These are phyloP conservation scores for Torymus tubicola DNA, from an alignment of 2,888 invertebrate species.

Conservation along the genomic window DNA sequence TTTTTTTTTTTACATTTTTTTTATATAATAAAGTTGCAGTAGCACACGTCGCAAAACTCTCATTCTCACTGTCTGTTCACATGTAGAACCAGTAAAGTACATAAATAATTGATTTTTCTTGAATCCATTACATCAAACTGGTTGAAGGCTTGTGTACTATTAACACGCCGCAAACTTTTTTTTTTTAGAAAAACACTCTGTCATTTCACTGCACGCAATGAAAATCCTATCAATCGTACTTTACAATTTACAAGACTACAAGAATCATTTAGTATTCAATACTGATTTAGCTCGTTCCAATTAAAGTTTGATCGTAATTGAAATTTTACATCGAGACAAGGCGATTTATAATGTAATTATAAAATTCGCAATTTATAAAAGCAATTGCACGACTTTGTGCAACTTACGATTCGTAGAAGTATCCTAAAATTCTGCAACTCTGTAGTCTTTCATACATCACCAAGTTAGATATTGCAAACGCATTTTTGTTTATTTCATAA, in stretches of 20 bases:
- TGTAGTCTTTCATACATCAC: slow-evolving; percentile 29
- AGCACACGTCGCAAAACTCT: slow-evolving; percentile 30
- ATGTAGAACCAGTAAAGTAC: slow-evolving; percentile 42
- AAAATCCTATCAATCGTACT: slow-evolving; percentile 33
- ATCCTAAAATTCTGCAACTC: slow-evolving; percentile 27
- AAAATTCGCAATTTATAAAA: slow-evolving; percentile 45
- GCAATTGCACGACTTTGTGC: slow-evolving; percentile 9
- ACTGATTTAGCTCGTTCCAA: slow-evolving; percentile 46
- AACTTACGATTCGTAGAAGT: slow-evolving; percentile 18
- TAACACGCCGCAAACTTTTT: slow-evolving; percentile 31
- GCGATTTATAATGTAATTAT: slow-evolving; percentile 20
- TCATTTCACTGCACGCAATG: slow-evolving; percentile 43
- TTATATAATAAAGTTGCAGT: slow-evolving; percentile 28
- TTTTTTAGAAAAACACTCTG: slow-evolving; percentile 47
- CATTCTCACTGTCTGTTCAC: slow-evolving; percentile 32
- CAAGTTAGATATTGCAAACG: slow-evolving; percentile 24
- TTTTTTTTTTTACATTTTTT: slow-evolving; percentile 8
- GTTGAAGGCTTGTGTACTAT: slow-evolving; percentile 29
- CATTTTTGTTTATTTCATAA: slow-evolving; percentile 11
- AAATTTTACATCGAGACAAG: slow-evolving; percentile 37
- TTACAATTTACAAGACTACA: slow-evolving; percentile 42
- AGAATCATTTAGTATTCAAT: slow-evolving; percentile 30
- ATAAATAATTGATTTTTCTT: slow-evolving; percentile 31
- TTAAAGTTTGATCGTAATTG: slow-evolving; percentile 26
- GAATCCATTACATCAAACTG: slow-evolving; percentile 34